A percentile compares a stretch with the other conserved stretches of the same genome.
These are phyloP conservation scores for Ianthella basta DNA, from an alignment of 37 sponge, comb jelly and placozoan genomes.

Conservation along the genomic window DNA sequence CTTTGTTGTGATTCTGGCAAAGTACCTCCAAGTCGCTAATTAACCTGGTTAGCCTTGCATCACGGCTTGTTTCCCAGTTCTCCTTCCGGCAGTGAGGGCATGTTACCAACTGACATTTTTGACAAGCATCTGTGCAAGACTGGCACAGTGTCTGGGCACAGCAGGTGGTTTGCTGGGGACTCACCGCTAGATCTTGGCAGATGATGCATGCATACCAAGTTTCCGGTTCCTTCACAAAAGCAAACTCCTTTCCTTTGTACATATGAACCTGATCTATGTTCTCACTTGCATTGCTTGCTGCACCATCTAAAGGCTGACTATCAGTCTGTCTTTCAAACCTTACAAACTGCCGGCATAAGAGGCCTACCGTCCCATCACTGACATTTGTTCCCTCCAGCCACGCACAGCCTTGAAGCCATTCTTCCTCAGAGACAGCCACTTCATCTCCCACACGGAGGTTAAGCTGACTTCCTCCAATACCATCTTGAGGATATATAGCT, in stretches of 20 bases:
- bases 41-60: not conserved
- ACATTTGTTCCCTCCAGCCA: not conserved
- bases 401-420: not conserved
- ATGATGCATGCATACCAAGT: not conserved
- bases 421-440: not conserved
- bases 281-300: not conserved
- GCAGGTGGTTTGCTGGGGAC: not conserved
- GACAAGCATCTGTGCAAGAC: not conserved
- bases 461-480: not conserved
- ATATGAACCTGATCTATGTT: too few relatives aligned
- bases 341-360: not conserved
- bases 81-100: not conserved
- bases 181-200: not conserved
- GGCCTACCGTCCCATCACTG: not conserved
- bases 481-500: not conserved
- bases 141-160: constrained; percentile 12
- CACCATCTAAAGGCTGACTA: not conserved
- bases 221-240: not conserved
- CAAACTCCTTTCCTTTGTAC: not conserved
- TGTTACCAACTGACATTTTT: not conserved
- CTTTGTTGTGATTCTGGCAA: too few relatives aligned
- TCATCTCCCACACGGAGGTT: not conserved
- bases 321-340: not conserved
- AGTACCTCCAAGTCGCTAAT: too few relatives aligned
- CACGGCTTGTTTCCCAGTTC: not conserved